These are phyloP conservation scores for Orius insidiosus DNA, from an alignment of 1,140 invertebrate genomes.

Conservation along the genomic window DNA sequence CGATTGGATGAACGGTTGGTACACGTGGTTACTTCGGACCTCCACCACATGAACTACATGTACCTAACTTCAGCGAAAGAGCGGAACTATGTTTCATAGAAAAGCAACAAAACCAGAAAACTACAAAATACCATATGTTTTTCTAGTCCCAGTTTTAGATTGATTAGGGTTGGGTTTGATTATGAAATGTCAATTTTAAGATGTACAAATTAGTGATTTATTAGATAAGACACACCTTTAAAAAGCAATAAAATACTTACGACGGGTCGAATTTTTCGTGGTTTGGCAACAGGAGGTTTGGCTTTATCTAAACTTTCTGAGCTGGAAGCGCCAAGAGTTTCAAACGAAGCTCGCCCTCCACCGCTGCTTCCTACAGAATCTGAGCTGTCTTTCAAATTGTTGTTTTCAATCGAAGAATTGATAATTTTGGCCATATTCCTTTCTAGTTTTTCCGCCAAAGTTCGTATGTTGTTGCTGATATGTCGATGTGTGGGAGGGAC, in stretches of 20 bases:
- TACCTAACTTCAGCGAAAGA: no score
- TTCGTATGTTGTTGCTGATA: constrained; percentile 5
- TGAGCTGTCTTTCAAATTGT: constrained; percentile 11
- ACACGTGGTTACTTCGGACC: no score
- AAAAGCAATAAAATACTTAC: constrained; percentile 1
- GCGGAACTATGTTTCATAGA: no score
- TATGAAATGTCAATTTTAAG: no score
- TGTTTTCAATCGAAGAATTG: constrained; percentile 8
- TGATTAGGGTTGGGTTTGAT: no score
- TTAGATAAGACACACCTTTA: background rate
- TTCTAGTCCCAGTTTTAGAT: no score
- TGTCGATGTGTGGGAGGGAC: background rate
- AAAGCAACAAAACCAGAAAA: no score
- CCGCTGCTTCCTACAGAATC: constrained; percentile 9
- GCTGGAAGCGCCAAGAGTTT: constrained; percentile 10
- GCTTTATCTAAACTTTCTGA: constrained; percentile 10
- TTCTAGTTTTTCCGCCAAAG: constrained; percentile 6
- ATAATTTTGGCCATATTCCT: constrained; percentile 7
- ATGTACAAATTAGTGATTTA: no score
- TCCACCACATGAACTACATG: no score
- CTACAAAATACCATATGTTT: no score
- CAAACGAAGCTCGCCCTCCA: constrained; percentile 1
- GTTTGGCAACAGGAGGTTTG: constrained; percentile 12
- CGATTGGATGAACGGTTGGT: no score
- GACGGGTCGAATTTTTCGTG: background rate